phyloP scores from a whole-genome alignment of 1,140 invertebrate genomes.

The Heliothis virescens region DNA sequence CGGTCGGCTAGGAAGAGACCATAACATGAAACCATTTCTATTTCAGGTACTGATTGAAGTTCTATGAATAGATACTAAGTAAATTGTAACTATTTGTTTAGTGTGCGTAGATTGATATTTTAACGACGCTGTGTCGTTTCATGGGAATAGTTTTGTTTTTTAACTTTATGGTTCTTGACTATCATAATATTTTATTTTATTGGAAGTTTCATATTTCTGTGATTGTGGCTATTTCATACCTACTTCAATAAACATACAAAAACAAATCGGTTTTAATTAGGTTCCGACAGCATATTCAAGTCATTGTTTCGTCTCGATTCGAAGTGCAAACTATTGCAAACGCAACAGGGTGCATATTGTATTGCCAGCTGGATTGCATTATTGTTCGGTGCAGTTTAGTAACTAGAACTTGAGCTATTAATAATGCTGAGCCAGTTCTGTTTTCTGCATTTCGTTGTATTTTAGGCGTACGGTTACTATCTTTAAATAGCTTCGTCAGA shows the following conservation, averaged over 20 bases:
- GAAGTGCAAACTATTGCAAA: not conserved
- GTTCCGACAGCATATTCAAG: not conserved
- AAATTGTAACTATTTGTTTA: conserved; percentile 18
- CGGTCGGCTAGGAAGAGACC: conserved; percentile 20
- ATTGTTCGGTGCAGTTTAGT: conserved; percentile 29
- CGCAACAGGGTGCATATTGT: not conserved
- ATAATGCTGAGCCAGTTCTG: conserved; percentile 50
- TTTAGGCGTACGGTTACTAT: conserved; percentile 35
- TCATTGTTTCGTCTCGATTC: not conserved
- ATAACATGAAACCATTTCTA: conserved; percentile 35
- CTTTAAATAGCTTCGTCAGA: conserved; percentile 33
- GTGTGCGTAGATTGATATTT: conserved; percentile 17
- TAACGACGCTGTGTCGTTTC: conserved; percentile 6
- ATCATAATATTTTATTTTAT: too few relatives aligned
- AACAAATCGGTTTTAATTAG: too few relatives aligned
- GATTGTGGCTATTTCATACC: too few relatives aligned
- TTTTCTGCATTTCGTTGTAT: conserved; percentile 46
- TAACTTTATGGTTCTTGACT: too few relatives aligned
- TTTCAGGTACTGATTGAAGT: conserved; percentile 48
- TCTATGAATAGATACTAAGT: conserved; percentile 43
- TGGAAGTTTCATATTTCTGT: too few relatives aligned
- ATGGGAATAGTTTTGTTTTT: not conserved
- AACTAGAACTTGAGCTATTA: conserved; percentile 49
- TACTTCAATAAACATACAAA: too few relatives aligned
- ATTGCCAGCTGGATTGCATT: conserved; percentile 15